Percentiles rank a stretch among this genome's conserved stretches.
Conservation (phyloP, 92 coral and sea anemone species). For the Parazoanthus atlanticus region DNA sequence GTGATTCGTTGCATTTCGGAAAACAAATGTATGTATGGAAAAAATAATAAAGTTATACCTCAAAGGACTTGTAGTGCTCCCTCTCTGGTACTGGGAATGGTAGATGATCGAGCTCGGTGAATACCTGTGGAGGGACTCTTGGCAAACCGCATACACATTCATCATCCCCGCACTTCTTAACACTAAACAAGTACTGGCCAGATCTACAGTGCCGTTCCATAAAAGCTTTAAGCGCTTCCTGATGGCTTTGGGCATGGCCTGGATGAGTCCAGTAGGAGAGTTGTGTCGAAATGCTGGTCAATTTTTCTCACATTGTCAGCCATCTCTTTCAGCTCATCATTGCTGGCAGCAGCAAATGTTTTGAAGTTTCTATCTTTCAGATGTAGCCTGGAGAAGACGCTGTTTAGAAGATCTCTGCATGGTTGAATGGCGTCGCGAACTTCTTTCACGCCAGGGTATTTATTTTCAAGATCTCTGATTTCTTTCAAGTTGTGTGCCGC, state of each 20-base stretch:
- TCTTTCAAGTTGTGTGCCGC: slow-evolving; percentile 51
- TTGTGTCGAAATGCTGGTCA: slow-evolving; percentile 47
- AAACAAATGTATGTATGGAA: slow-evolving; percentile 24
- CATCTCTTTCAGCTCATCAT: slow-evolving; percentile 50
- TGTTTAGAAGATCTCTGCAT: slow-evolving; percentile 57
- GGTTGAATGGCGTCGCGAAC: slow-evolving; percentile 60
- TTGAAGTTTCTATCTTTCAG: slow-evolving; percentile 59
- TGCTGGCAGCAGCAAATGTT: slow-evolving; percentile 49
- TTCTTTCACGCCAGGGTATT: slow-evolving; percentile 47
- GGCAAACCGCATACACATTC: slow-evolving; percentile 56
- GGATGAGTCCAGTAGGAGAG: slow-evolving; percentile 39
- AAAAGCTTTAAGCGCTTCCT: slow-evolving; percentile 41
- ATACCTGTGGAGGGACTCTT: slow-evolving; percentile 53
- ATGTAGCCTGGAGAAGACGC: slow-evolving; percentile 57
- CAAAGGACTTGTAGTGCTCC: slow-evolving; percentile 59
- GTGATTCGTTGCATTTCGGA: slow-evolving; percentile 21
- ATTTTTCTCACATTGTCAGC: slow-evolving; percentile 55
- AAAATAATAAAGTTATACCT: slow-evolving; percentile 45
- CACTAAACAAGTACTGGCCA: slow-evolving; percentile 51
- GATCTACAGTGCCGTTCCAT: slow-evolving; percentile 53
- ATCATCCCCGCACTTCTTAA: slow-evolving; percentile 53
- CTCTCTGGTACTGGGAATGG: slow-evolving; percentile 63
- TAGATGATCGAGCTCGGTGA: slow-evolving; percentile 57
- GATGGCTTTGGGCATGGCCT: slow-evolving; percentile 48
- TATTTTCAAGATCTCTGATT: slow-evolving; percentile 51